Evolutionary conservation across 92 coral and sea anemone genomes (phyloP), one percentile per base, ranked within the genome.

Genomic region (Palythoa grandis): DNA sequence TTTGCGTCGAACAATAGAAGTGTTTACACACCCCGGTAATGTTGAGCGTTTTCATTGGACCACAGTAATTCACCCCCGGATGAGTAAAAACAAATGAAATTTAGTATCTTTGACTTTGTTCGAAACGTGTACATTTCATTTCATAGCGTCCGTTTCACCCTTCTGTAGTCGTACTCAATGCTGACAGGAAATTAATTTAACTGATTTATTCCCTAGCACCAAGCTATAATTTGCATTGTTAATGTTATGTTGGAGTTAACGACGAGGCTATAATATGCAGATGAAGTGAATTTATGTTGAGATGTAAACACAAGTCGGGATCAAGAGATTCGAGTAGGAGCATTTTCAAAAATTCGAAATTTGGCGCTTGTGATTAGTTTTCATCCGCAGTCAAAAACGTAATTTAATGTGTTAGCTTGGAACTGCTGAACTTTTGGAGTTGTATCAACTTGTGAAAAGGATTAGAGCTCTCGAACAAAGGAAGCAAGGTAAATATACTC

Each of bases 371-470:
- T 22, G 50, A 43, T 5, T 8, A 43, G 35, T 43, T 1, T 74
- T 47, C 10, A 48, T 13, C 37, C n/a, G 74, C 60, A 43, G 58
- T 11, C 24, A 63, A n/a, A 3, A 52, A 19, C 5, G 60, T n/a
- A 60, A 20, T 3, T 47, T 19, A 29, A 3, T 14, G 61, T 39
- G 17, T 53, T 20, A 16, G 71, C 83, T 65, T 80, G 48, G 61
- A 66, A 47, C 20, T 37, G 17, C 61, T 65, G 16, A 63, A 58
- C 13, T 23, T 11, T 57, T 60, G 14, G 43, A 29, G 12, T 61
- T 58, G 70, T 54, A 50, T 60, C 74, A 48, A 60, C 72, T 47
- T 48, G 63, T 48, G 74, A 80, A 80, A 80, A 80, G 85, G 85
- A 80, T 66, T 80, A 65, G 12, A 80, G 40, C 14, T 48, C 16